A percentile compares a stretch with the other conserved stretches of the same genome.
Evolutionary conservation across 2,888 invertebrate species (phyloP).

Genomic region (Zonitis immaculata): DNA sequence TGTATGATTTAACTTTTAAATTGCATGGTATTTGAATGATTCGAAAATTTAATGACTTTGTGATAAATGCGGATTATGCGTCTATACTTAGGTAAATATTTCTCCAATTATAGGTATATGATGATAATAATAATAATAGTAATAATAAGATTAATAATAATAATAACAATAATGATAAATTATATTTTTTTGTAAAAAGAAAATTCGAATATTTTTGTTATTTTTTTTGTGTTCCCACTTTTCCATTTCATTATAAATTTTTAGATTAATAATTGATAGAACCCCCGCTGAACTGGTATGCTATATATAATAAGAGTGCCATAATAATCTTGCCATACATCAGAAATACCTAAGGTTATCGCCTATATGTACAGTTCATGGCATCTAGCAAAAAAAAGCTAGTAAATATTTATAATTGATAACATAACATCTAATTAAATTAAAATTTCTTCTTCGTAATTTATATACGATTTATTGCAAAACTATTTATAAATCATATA

Average conservation of each 20-base stretch:
- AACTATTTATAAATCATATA: neutral
- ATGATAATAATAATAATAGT: neutral
- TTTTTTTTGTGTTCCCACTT: too few relatives aligned
- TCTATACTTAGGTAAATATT: slow-evolving; percentile 11
- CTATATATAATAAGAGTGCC: neutral
- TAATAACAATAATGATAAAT: too few relatives aligned
- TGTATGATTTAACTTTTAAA: neutral
- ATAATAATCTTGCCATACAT: slow-evolving; percentile 5
- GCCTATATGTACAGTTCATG: slow-evolving; percentile 21
- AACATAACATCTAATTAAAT: slow-evolving; percentile 17
- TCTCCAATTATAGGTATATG: neutral
- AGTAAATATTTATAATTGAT: slow-evolving; percentile 20
- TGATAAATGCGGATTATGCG: slow-evolving; percentile 16
- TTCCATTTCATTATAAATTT: too few relatives aligned
- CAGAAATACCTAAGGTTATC: slow-evolving; percentile 21
- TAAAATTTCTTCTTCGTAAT: neutral
- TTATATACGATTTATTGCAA: neutral
- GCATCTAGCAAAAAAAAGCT: slow-evolving; percentile 19
- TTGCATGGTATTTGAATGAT: neutral
- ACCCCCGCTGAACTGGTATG: slow-evolving; percentile 3
- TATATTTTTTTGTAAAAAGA: too few relatives aligned
- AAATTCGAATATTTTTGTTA: too few relatives aligned
- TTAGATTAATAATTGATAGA: too few relatives aligned
- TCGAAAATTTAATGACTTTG: slow-evolving; percentile 13
- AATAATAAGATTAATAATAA: too few relatives aligned